Conservation (phyloP, 2,797 vertebrate genomes). For the Sorex maritimensis region DNA sequence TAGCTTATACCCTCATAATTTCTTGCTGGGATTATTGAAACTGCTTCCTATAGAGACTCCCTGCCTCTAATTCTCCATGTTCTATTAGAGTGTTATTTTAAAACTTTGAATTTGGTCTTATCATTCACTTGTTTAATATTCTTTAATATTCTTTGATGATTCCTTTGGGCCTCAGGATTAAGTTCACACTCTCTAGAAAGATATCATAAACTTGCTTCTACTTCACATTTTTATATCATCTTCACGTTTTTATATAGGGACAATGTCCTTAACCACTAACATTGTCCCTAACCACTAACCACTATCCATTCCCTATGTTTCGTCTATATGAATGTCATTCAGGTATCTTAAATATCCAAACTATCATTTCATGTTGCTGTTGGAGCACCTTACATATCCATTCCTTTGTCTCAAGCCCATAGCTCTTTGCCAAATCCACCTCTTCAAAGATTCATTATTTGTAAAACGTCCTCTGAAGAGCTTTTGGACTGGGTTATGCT, state of each 20-base stretch:
- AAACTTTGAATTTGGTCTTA: slow-evolving; percentile 14
- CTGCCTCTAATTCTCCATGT: slow-evolving; percentile 5
- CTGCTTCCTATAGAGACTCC: background rate
- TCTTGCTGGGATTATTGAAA: slow-evolving; percentile 16
- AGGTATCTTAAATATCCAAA: too few relatives aligned
- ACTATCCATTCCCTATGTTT: background rate
- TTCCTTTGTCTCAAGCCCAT: background rate
- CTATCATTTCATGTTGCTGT: background rate
- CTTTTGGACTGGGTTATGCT: background rate
- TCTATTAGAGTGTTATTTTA: slow-evolving; percentile 6
- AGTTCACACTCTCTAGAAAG: slow-evolving; percentile 37
- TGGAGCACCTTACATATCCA: background rate
- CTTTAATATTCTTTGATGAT: background rate
- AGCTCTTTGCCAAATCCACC: background rate
- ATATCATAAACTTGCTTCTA: background rate
- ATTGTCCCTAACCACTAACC: background rate
- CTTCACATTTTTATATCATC: background rate
- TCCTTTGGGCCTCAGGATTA: slow-evolving; percentile 23
- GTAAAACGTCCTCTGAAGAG: background rate
- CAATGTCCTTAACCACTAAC: background rate
- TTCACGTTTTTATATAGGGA: background rate
- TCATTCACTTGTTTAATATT: slow-evolving; percentile 56
- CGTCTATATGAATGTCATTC: background rate
- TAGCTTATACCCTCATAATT: slow-evolving; percentile 5
- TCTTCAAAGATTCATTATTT: background rate